phyloP scores from a whole-genome alignment of 2,888 invertebrate genomes.

The Pseudanteris insignis region DNA sequence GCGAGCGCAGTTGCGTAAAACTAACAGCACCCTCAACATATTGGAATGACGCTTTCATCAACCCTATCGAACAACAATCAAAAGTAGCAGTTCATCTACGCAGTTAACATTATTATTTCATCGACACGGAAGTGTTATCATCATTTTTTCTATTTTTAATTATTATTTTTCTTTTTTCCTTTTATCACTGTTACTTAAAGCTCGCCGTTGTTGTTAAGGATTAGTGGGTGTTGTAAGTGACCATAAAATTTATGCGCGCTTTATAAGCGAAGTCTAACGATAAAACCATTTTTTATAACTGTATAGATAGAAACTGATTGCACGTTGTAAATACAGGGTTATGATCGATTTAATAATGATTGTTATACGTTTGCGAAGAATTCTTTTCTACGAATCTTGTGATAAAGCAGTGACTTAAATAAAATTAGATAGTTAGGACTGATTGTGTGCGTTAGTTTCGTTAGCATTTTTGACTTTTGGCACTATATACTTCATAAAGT shows the following conservation, averaged over 20 bases:
- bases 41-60: slow-evolving; percentile 69
- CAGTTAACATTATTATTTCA: neutral
- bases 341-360: neutral
- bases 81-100: slow-evolving; percentile 13
- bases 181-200: neutral
- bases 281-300: slow-evolving; percentile 1
- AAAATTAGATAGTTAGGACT: no score
- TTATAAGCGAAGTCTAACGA: neutral
- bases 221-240: slow-evolving; percentile 8
- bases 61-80: no score
- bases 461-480: no score
- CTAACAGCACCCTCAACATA: slow-evolving; percentile 87
- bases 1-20: slow-evolving; percentile 88
- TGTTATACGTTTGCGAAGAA: slow-evolving; percentile 8
- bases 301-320: slow-evolving; percentile 16
- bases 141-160: no score
- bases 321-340: neutral
- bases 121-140: no score
- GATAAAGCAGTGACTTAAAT: slow-evolving; percentile 13
- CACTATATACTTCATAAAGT: no score
- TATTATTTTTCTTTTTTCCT: no score
- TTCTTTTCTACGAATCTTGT: slow-evolving; percentile 25
- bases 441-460: no score
- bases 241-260: slow-evolving; percentile 4
- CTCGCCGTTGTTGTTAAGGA: slow-evolving; percentile 5